phyloP scores from a whole-genome alignment of 2,888 invertebrate species.

The Phoenoteleia sp. region DNA sequence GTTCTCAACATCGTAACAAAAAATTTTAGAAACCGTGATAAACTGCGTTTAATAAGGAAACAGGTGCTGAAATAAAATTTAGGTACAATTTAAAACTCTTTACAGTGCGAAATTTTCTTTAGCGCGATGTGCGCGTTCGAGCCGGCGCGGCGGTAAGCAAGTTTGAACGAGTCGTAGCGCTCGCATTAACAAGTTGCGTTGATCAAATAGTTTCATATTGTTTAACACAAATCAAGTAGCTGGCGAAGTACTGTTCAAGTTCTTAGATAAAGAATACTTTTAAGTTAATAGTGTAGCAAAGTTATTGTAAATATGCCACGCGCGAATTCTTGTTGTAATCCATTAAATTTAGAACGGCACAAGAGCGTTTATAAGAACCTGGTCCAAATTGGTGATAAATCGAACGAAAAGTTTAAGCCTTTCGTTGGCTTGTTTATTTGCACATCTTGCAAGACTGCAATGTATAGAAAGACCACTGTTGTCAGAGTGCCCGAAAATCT shows the following conservation, averaged over 20 bases:
- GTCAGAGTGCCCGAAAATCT: slow-evolving; percentile 23
- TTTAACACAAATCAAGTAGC: background rate
- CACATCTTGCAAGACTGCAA: slow-evolving; percentile 37
- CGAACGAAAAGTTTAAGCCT: slow-evolving; percentile 31
- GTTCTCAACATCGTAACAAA: too few species aligned
- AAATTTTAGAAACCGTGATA: too few species aligned
- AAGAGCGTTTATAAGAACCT: slow-evolving; percentile 38
- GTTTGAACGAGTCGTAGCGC: slow-evolving; percentile 26
- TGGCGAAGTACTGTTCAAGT: background rate
- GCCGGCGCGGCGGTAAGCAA: slow-evolving; percentile 20
- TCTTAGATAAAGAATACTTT: slow-evolving; percentile 1
- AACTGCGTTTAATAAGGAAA: too few species aligned
- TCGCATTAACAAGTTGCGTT: background rate
- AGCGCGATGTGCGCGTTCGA: too few species aligned
- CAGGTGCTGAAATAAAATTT: too few species aligned
- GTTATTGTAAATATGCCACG: slow-evolving; percentile 29
- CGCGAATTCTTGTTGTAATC: too few species aligned
- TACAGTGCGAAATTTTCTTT: too few species aligned
- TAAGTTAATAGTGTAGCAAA: background rate
- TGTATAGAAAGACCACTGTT: slow-evolving; percentile 21
- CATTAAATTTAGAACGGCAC: slow-evolving; percentile 34
- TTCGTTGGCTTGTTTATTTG: slow-evolving; percentile 43
- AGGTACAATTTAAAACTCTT: too few species aligned
- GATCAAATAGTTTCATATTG: background rate
- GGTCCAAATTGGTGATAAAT: slow-evolving; percentile 25